Evolutionary conservation across 2,888 invertebrate genomes (phyloP), one percentile per base, ranked within the genome.

Genomic region (Volucella zonaria): DNA sequence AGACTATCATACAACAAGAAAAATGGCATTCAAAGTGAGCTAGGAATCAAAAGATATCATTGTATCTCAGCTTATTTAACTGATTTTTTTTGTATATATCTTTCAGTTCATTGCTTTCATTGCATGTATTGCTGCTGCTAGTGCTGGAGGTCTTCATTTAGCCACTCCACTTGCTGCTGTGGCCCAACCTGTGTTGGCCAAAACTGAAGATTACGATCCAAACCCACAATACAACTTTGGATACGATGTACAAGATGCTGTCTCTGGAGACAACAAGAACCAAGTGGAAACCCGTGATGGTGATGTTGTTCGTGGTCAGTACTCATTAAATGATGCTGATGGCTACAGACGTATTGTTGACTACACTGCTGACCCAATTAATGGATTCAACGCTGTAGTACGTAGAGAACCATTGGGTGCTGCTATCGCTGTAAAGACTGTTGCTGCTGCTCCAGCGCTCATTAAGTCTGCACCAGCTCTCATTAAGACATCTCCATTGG

Each of bases 331-430:
- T 80, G 93, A 93, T 87, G 89, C 93, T 73, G 93, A 93, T 89
- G 93, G 93, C 64, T 92, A 92, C 88, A 92, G 92, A 82, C 92
- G 93, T 74, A 92, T 91, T 80, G 93, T 93, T 18, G 92, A 93
- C 68, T 93, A 93, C 89, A 92, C 92, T 38, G 93, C 93, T 51
- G 93, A 93, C 88, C 90, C 91, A 12, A 90, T 91, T 82, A 92
- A 91, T 77, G 93, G 93, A 73, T 93, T 93, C 89, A 93, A 92
- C 85, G 93, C 93, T 66, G 92, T 93, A 42, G 93, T 93, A 18
- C 92, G 92, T 80, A 93, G 92, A 54, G 93, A 93, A 88, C 93
- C 92, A 14, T 88, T 90, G 2, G 86, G 76, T 15, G 66, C 77
- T 38, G 66, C 77, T 45, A 31, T 71, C 23, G 76, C 66, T 31